Percentiles rank a stretch among this genome's conserved stretches.
Evolutionary conservation across 2,888 invertebrate genomes (phyloP).

Genomic region (Lutraria lutraria): DNA sequence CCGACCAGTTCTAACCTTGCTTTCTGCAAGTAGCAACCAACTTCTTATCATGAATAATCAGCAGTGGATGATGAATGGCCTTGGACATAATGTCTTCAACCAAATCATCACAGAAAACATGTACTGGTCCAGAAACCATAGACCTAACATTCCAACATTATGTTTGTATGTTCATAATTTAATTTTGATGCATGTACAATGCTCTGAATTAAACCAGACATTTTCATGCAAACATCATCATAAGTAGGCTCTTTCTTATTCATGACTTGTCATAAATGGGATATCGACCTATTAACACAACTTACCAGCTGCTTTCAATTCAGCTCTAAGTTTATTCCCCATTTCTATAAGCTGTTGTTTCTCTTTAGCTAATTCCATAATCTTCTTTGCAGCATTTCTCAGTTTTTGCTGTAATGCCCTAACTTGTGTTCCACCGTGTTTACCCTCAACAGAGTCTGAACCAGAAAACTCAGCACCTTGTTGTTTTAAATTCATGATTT

Average conservation of each 20-base stretch:
- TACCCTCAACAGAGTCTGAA: slow-evolving; percentile 31
- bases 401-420: slow-evolving; percentile 79
- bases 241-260: not conserved
- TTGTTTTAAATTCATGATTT: slow-evolving; percentile 79
- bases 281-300: not conserved
- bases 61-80: no score
- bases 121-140: no score
- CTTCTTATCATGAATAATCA: no score
- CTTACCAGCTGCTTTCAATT: slow-evolving; percentile 79
- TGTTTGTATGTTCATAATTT: no score
- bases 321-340: slow-evolving; percentile 84
- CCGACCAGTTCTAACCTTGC: no score
- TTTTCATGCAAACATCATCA: not conserved
- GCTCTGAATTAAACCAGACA: not conserved
- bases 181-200: not conserved
- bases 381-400: slow-evolving; percentile 82
- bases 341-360: slow-evolving; percentile 86
- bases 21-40: no score
- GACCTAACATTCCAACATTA: no score
- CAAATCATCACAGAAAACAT: no score
- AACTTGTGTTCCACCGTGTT: slow-evolving; percentile 41
- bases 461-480: slow-evolving; percentile 61
- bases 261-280: not conserved
- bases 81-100: no score
- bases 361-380: slow-evolving; percentile 84